Conservation (phyloP, 1,140 invertebrate genomes). For the Pseudomyrmex sp. region DNA sequence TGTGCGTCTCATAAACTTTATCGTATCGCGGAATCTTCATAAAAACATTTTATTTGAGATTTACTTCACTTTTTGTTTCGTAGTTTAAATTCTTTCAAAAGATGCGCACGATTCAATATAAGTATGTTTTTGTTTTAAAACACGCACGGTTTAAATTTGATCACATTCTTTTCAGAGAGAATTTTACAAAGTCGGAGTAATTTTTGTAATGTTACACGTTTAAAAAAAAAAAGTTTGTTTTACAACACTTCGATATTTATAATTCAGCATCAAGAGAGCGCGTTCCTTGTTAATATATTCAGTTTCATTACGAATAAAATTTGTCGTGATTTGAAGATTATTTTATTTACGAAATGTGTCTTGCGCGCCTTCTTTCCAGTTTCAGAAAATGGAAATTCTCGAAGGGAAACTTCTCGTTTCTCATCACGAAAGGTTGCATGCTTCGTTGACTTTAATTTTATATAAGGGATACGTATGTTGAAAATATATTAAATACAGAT, state of each 20-base stretch:
- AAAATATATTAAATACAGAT: conserved; percentile 72
- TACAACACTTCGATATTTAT: not conserved
- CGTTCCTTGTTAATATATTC: not conserved
- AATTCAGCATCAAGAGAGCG: not conserved
- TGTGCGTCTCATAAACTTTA: not conserved
- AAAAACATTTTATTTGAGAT: not conserved
- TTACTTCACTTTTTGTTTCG: not conserved
- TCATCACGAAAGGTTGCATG: conserved; percentile 67
- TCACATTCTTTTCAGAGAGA: not conserved
- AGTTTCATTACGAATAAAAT: conserved; percentile 38
- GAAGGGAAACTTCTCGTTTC: conserved; percentile 44
- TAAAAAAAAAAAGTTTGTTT: not conserved
- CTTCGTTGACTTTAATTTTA: conserved; percentile 73
- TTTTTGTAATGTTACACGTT: conserved; percentile 3
- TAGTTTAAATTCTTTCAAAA: not conserved
- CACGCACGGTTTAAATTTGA: conserved; percentile 6
- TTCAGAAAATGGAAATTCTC: conserved; percentile 55
- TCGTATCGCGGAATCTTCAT: not conserved
- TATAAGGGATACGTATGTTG: conserved; percentile 59
- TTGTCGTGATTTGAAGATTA: conserved; percentile 39
- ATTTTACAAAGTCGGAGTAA: not conserved
- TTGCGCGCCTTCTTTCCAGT: conserved; percentile 29
- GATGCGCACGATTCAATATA: not conserved
- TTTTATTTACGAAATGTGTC: conserved; percentile 1
- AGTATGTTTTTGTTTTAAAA: not conserved